These are phyloP conservation scores for Cacatua alba DNA, from an alignment of 2,113 vertebrate species.

Conservation along the genomic window DNA sequence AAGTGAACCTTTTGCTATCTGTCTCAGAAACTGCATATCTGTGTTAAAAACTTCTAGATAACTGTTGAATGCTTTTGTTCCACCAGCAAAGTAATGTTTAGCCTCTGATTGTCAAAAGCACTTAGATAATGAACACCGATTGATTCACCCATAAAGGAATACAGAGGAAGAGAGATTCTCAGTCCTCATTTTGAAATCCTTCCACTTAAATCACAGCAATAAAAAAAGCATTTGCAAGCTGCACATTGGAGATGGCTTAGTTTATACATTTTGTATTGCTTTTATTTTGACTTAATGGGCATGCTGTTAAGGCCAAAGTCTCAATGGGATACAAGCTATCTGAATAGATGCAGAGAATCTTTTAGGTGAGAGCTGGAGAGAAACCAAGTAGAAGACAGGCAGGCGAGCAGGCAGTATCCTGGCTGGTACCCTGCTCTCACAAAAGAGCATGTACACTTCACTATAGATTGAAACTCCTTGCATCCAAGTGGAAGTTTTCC, in stretches of 20 bases:
- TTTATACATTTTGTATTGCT: not conserved
- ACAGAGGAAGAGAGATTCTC: not conserved
- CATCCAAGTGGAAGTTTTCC: not conserved
- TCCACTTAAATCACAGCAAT: not conserved
- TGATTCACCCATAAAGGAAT: not conserved
- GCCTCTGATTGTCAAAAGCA: not conserved
- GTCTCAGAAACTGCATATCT: not conserved
- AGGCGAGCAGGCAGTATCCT: not conserved
- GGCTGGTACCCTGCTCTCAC: not conserved
- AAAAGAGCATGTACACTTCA: not conserved
- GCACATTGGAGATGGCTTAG: not conserved
- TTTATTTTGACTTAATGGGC: slow-evolving; percentile 8
- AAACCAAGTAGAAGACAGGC: not conserved
- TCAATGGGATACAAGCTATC: not conserved
- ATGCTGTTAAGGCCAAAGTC: not conserved
- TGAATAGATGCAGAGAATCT: not conserved
- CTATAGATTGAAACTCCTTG: fast-evolving
- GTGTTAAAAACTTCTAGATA: not conserved
- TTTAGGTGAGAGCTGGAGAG: not conserved
- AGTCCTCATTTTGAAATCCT: not conserved
- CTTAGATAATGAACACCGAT: not conserved
- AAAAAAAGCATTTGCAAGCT: not conserved
- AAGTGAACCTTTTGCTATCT: not conserved
- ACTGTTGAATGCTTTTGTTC: not conserved
- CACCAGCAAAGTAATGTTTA: not conserved